Evolutionary conservation across 2,113 vertebrate genomes (phyloP), one percentile per base, ranked within the genome.

Genomic region (Lipophrys pholis): DNA sequence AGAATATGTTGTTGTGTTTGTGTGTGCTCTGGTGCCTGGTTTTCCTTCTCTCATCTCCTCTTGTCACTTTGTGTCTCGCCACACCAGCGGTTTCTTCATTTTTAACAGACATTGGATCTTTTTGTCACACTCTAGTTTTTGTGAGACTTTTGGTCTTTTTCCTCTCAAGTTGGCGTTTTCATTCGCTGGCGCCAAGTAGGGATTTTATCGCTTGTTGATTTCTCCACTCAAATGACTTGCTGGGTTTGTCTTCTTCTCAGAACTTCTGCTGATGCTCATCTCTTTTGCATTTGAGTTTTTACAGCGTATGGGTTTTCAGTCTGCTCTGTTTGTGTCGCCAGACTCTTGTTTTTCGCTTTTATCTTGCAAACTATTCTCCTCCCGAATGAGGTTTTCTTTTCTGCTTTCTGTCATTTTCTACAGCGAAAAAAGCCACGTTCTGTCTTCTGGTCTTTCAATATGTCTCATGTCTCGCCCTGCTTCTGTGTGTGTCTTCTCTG

Each of bases 401-500:
- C 2, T 30, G 21, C 21, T 30, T 30, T 30, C 21, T 30, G 21
- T 30, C 21, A 30, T 30, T 30, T 30, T 30, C 21, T 30, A 4
- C 21, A 30, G 21, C 21, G n/a, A 30, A 30, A 30, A 30, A 30
- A 30, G 21, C 21, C 21, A 40, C 40, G 17, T 52, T 8, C 54
- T 41, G 3, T 51, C 17, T 62, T 45, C 1, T 11, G 16, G 14
- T 57, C 39, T 73, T 43, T 73, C 14, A 11, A 9, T 14, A 21
- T n/a, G 6, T 59, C 30, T 16, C 6, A 1, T 52, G 48, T 76
- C 8, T 17, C 9, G 63, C 51, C 38, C 38, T 43, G 6, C 62
- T 30, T 46, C 51, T 39, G 57, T 65, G 12, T 30, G 21, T 53
- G 40, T 81, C 17, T 50, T 11, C 41, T 68, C 17, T 68, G 17